phyloP scores from a whole-genome alignment of 1,140 invertebrate species.

The Drosophila murphyi region DNA sequence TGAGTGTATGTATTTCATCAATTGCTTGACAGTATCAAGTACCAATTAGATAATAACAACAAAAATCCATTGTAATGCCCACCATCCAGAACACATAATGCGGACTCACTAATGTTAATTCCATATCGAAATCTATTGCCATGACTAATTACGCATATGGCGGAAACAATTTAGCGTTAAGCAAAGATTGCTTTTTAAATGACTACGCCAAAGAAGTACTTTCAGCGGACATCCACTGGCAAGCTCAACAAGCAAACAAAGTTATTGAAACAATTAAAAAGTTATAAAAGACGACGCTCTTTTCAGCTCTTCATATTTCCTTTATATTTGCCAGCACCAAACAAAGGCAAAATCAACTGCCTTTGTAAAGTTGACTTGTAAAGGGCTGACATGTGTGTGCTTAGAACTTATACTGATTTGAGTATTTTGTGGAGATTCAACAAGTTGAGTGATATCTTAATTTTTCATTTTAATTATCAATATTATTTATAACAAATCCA shows the following conservation, averaged over 20 bases:
- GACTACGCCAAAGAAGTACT: neutral
- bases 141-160: constrained; percentile 55
- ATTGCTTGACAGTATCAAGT: constrained; percentile 39
- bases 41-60: constrained; percentile 57
- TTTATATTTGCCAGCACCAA: constrained; percentile 2
- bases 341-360: constrained; percentile 7
- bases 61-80: constrained; percentile 52
- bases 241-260: constrained; percentile 47
- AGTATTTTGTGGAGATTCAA: neutral
- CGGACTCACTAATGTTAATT: constrained; percentile 21
- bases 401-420: neutral
- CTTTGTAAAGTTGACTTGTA: neutral
- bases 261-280: constrained; percentile 61
- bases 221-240: constrained; percentile 3
- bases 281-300: constrained; percentile 43
- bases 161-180: constrained; percentile 38
- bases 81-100: constrained; percentile 4
- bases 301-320: constrained; percentile 17
- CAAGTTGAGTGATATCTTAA: neutral
- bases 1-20: neutral
- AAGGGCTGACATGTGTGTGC: neutral
- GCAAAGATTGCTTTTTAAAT: constrained; percentile 15
- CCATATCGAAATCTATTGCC: constrained; percentile 20
- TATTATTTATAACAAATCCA: neutral
- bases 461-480: neutral